A percentile compares a stretch with the other conserved stretches of the same genome.
Conservation (phyloP, 2,888 invertebrate genomes). For the Gonocerus acuteangulatus region DNA sequence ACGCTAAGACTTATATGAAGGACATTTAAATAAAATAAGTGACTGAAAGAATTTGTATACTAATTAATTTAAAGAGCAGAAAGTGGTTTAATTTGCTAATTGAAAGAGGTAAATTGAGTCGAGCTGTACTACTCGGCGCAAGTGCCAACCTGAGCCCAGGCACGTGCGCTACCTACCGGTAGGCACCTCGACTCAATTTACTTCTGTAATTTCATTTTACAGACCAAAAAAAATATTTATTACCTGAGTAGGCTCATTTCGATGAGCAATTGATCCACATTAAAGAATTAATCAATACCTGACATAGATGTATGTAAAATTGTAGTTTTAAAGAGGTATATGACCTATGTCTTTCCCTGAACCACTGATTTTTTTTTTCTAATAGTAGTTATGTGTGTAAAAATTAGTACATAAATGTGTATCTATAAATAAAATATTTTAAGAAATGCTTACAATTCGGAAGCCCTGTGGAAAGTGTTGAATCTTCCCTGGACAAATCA, state of each 20-base stretch:
- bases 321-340: too few species aligned
- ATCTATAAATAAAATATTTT: too few species aligned
- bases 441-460: too few species aligned
- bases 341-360: too few species aligned
- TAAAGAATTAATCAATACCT: not conserved
- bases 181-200: not conserved
- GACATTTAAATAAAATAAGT: not conserved
- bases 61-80: not conserved
- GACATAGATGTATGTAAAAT: not conserved
- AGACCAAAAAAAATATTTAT: not conserved
- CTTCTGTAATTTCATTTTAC: not conserved
- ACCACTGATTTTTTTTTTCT: too few species aligned
- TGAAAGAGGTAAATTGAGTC: not conserved
- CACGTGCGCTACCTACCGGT: not conserved
- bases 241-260: not conserved
- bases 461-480: too few species aligned
- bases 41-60: not conserved
- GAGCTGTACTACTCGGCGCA: not conserved
- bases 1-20: not conserved
- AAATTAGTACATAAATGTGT: too few species aligned
- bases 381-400: too few species aligned
- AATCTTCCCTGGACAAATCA: too few species aligned
- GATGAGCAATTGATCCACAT: not conserved
- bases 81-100: not conserved
- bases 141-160: slow-evolving; percentile 17